Percentiles rank a stretch among this genome's conserved stretches.
Conservation (phyloP, 1,140 invertebrate species). For the Ladona fulva region DNA sequence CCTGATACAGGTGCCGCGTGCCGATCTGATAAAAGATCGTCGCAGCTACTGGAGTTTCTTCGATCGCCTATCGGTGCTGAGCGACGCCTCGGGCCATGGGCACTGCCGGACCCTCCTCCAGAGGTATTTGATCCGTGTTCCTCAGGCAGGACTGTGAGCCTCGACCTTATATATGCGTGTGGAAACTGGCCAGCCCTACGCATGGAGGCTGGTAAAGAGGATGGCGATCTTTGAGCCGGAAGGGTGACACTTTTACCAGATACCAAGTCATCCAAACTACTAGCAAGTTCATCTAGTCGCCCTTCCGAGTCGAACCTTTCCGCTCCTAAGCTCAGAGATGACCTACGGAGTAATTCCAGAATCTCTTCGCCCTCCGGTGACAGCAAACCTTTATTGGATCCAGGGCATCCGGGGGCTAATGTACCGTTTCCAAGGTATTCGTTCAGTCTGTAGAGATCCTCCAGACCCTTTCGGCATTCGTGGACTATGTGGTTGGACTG, state of each 20-base stretch:
- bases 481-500: neutral
- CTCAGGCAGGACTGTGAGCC: slow-evolving; percentile 26
- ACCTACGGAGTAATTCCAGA: slow-evolving; percentile 13
- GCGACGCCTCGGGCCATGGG: neutral
- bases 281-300: neutral
- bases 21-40: slow-evolving; percentile 27
- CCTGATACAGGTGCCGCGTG: slow-evolving; percentile 25
- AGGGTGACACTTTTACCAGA: neutral
- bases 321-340: neutral
- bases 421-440: slow-evolving; percentile 12
- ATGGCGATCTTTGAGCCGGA: neutral
- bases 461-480: slow-evolving; percentile 30
- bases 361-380: neutral
- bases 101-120: neutral
- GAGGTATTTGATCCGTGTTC: slow-evolving; percentile 17
- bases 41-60: slow-evolving; percentile 22
- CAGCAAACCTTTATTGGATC: neutral
- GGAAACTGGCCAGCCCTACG: neutral
- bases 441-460: slow-evolving; percentile 30
- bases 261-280: neutral
- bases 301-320: neutral
- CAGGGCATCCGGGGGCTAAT: neutral
- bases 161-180: neutral
- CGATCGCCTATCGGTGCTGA: neutral
- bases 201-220: neutral